Percentiles rank a stretch among this genome's conserved stretches.
Conservation (phyloP, 2,888 invertebrate species). For the Andrena bucephala region DNA sequence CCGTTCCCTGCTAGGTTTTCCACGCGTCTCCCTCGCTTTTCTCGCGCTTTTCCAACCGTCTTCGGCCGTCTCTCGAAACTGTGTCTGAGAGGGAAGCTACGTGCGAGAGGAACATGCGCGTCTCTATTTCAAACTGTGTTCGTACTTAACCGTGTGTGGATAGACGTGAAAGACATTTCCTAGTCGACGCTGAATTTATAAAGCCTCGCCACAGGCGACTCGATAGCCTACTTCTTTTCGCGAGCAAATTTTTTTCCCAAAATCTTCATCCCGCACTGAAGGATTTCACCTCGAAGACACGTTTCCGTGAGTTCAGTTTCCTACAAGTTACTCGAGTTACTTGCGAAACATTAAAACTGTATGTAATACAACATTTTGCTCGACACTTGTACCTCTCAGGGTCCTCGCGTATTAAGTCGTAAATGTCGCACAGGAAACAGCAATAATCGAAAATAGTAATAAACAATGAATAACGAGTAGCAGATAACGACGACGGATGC, state of each 20-base stretch:
- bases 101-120: constrained; percentile 11
- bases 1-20: constrained; percentile 50
- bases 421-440: too few relatives aligned
- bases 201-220: constrained; percentile 11
- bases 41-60: constrained; percentile 32
- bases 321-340: not conserved
- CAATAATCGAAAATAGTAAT: too few relatives aligned
- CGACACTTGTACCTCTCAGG: too few relatives aligned
- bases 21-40: constrained; percentile 32
- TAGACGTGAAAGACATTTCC: constrained; percentile 34
- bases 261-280: not conserved
- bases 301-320: not conserved
- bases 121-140: constrained; percentile 20
- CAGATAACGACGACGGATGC: too few relatives aligned
- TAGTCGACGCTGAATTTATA: constrained; percentile 6
- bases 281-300: not conserved
- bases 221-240: not conserved
- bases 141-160: constrained; percentile 22
- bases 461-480: too few relatives aligned
- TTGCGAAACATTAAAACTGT: too few relatives aligned
- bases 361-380: too few relatives aligned
- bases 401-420: too few relatives aligned
- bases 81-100: constrained; percentile 6
- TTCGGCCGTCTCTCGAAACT: constrained; percentile 7
- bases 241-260: not conserved